These are phyloP conservation scores for Danio tinwini DNA, from an alignment of 2,797 vertebrate genomes.

Conservation along the genomic window DNA sequence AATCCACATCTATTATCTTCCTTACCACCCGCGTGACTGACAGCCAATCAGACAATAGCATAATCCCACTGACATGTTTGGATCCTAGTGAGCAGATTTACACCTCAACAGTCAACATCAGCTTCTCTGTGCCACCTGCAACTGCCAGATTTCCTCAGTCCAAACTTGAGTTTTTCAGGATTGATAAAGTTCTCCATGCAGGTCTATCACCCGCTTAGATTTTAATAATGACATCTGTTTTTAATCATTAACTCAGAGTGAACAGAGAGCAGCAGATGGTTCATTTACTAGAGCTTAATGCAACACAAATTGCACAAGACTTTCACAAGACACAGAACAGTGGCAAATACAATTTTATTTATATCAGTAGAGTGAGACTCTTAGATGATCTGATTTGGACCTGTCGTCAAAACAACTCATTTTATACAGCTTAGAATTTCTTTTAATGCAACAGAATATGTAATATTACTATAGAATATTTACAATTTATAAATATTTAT, in stretches of 20 bases:
- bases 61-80: conserved; percentile 44
- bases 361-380: neutral
- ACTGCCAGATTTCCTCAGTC: neutral
- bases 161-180: conserved; percentile 13
- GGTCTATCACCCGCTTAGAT: conserved; percentile 18
- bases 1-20: conserved; percentile 80
- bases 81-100: conserved; percentile 34
- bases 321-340: conserved; percentile 38
- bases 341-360: conserved; percentile 7
- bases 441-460: neutral
- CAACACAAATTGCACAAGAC: conserved; percentile 29
- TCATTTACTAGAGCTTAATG: conserved; percentile 44
- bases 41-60: conserved; percentile 54
- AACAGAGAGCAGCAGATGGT: conserved; percentile 50
- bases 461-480: too few species aligned
- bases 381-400: conserved; percentile 1
- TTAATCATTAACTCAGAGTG: conserved; percentile 57
- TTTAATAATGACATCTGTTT: conserved; percentile 47
- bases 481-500: neutral
- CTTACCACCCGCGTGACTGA: conserved; percentile 65
- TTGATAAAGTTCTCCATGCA: conserved; percentile 15
- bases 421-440: neutral
- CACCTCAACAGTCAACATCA: conserved; percentile 37
- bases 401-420: neutral
- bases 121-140: conserved; percentile 1